A percentile compares a stretch with the other conserved stretches of the same genome.
These are phyloP conservation scores for Phenacoccus solenopsis DNA, from an alignment of 1,140 invertebrate species.

Conservation along the genomic window DNA sequence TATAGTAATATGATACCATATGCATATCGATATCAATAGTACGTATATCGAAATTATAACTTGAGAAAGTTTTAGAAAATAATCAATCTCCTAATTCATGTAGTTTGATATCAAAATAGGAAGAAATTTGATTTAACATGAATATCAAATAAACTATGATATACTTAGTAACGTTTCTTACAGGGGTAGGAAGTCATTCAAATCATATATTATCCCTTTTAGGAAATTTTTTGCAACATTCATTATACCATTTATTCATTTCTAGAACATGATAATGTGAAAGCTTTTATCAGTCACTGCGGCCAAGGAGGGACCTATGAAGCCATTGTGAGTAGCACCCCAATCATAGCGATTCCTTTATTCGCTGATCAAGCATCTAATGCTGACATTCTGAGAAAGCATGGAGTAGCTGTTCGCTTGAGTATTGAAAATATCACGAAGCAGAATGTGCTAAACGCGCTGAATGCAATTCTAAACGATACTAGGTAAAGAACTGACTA, in stretches of 20 bases:
- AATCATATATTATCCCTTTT: too few species aligned
- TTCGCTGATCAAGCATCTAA: slow-evolving; percentile 33
- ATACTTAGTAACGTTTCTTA: too few species aligned
- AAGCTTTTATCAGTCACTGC: slow-evolving; percentile 30
- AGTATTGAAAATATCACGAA: neutral
- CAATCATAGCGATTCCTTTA: slow-evolving; percentile 38
- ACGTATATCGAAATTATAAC: too few species aligned
- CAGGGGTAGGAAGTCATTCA: too few species aligned
- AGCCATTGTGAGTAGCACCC: slow-evolving; percentile 36
- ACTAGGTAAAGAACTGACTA: slow-evolving; percentile 26
- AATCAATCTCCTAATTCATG: too few species aligned
- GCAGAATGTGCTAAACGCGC: neutral
- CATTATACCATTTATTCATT: neutral
- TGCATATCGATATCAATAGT: too few species aligned
- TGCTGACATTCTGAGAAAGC: neutral
- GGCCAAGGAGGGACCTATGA: slow-evolving; percentile 37
- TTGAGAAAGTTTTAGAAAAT: too few species aligned
- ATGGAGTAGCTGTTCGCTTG: neutral
- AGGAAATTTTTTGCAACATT: too few species aligned
- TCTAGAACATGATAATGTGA: slow-evolving; percentile 5
- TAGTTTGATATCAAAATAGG: too few species aligned
- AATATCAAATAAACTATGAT: too few species aligned
- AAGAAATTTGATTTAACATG: too few species aligned
- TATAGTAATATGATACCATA: too few species aligned
- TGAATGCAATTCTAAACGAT: neutral